Evolutionary conservation across 1,140 invertebrate species (phyloP), one percentile per base, ranked within the genome.

Genomic region (Bombus consobrinus): DNA sequence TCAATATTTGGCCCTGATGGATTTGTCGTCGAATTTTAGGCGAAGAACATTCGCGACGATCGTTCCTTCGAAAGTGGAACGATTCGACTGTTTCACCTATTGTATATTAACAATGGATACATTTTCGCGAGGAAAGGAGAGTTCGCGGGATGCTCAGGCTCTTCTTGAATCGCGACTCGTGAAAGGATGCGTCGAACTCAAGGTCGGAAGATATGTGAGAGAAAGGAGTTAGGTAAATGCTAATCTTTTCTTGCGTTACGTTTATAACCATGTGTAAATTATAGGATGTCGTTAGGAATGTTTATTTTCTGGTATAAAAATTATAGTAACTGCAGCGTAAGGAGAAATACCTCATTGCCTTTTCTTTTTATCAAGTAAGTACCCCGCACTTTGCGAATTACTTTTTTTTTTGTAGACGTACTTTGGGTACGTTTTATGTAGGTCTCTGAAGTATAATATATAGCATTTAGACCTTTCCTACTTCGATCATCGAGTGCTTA

Each of bases 11-110:
- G 77, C 43, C 57, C 80, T 88, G 87, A 89, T 91, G 76, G 88
- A 91, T 92, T 91, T 91, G 88, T 90, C 85, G 83, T 78, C 15
- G 34, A 25, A 64, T 87, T 83, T 84, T 87, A 87, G 69, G 22
- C 57, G 10, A 62, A 53, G 28, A 15, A 57, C 28, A 39, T 37
- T 34, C 28, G 43, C 39, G 41, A 69, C 28, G 64, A 81, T 69
- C 66, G 71, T 76, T 79, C 39, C 72, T 5, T 15, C 74, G 64
- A 86, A 89, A 89, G 73, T 73, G 41, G 68, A 66, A 39, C 64
- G 79, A 4, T 18, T 13, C 22, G 47, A 77, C 57, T 76, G 69
- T 87, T 66, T 62, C 57, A 57, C 32, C 75, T n/a, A 87, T 83
- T 89, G 79, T 83, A 64, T 32, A n/a, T 34, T 85, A n/a, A 68